Percentiles rank a stretch among this genome's conserved stretches.
Evolutionary conservation across 2,797 vertebrate genomes (phyloP).

Genomic region (Pseudochromis fuscus): DNA sequence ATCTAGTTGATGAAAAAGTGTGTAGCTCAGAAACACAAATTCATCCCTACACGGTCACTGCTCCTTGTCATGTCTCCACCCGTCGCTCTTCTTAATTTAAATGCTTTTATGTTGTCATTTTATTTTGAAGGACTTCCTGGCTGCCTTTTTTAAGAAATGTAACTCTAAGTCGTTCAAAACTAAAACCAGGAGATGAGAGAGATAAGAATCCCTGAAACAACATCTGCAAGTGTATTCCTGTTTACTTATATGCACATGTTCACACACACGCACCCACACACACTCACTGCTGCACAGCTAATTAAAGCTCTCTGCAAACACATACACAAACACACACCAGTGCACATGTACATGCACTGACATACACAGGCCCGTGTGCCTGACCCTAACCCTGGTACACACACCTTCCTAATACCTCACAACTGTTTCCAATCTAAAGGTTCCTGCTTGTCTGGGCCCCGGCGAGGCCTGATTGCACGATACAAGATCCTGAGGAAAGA

Average conservation of each 20-base stretch:
- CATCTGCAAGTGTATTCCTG: slow-evolving; percentile 62
- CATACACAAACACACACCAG: slow-evolving; percentile 47
- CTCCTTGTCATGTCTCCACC: slow-evolving; percentile 12
- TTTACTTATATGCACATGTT: slow-evolving; percentile 64
- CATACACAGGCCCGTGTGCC: slow-evolving; percentile 59
- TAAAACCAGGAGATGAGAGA: slow-evolving; percentile 44
- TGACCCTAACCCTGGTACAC: slow-evolving; percentile 75
- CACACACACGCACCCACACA: slow-evolving; percentile 13
- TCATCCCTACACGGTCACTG: slow-evolving; percentile 11
- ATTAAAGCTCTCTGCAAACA: slow-evolving; percentile 62
- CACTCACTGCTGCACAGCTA: slow-evolving; percentile 55
- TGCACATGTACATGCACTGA: slow-evolving; percentile 44
- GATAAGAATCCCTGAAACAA: slow-evolving; percentile 58
- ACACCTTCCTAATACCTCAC: slow-evolving; percentile 86
- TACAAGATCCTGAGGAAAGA: slow-evolving; percentile 80
- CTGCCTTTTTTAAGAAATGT: background rate
- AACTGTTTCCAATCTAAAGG: slow-evolving; percentile 90
- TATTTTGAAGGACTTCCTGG: slow-evolving; percentile 23
- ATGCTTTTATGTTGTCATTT: slow-evolving; percentile 17
- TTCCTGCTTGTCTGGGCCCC: slow-evolving; percentile 88
- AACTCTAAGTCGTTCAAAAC: slow-evolving; percentile 24
- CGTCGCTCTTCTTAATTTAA: background rate
- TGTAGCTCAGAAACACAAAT: slow-evolving; percentile 10
- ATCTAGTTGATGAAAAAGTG: slow-evolving; percentile 36
- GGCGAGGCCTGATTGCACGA: slow-evolving; percentile 85